Evolutionary conservation across 2,888 invertebrate species (phyloP), one percentile per base, ranked within the genome.

Genomic region (Pyrrhia umbra): DNA sequence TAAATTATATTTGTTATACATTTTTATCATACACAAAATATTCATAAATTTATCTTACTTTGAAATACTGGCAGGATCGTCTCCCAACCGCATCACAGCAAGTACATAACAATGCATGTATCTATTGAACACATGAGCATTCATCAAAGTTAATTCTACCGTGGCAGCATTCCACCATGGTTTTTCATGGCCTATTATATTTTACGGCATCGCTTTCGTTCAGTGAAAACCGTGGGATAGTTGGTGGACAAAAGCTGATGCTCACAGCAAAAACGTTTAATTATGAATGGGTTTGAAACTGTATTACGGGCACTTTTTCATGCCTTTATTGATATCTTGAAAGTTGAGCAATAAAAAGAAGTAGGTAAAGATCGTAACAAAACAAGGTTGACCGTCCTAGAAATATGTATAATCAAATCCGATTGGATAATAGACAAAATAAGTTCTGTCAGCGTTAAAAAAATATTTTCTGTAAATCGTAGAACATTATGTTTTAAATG

Each of bases 191-290:
- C 51, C 66, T 56, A 78, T 74, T 76, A 79, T 75, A 63, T 58
- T 66, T 60, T 66, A 23, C 51, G 25, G 45, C 59, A 64, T 73
- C 67, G 68, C 79, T 80, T 80, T 79, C 79, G 47, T 75, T 68
- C 42, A 56, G 60, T 68, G 75, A 73, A 80, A 77, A 60, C 63
- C 73, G 78, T 80, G 79, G 55, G 79, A 79, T 34, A 60, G 27
- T 65, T 2, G 2, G 15, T 37, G 43, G 18, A 78, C 79, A 75
- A 72, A 59, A 67, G 58, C 49, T 42, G 64, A 50, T 52, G 50
- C 46, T 55, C 50, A 13, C 23, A 50, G 49, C 56, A 56, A 71
- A 74, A 74, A 71, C 34, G 18, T 46, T 63, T 61, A 59, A 66
- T 77, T 68, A 63, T 63, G 27, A 43, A 46, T 39, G 25, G 25